Conservation (phyloP, 2,797 vertebrate genomes). For the Melanogrammus aeglefinus region DNA sequence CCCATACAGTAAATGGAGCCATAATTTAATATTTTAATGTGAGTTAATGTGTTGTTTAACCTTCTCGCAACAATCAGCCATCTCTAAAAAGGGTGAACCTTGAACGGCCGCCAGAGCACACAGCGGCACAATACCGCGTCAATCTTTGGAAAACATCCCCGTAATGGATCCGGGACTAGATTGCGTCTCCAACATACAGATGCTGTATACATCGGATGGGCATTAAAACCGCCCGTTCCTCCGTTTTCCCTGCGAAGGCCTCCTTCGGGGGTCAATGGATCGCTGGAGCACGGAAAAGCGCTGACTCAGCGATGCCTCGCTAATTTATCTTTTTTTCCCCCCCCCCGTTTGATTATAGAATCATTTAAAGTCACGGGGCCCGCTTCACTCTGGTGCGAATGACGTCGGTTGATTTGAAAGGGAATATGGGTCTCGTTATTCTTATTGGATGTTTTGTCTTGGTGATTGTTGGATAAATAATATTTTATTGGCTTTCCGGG, state of each 20-base stretch:
- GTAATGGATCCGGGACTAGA: constrained; percentile 89
- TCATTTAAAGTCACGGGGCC: constrained; percentile 37
- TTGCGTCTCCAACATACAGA: constrained; percentile 83
- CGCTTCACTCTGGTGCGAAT: constrained; percentile 29
- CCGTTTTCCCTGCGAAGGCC: constrained; percentile 85
- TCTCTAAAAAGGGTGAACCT: constrained; percentile 86
- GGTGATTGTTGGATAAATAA: no score
- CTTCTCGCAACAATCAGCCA: constrained; percentile 78
- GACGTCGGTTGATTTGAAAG: constrained; percentile 1
- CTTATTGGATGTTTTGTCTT: no score
- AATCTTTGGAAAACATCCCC: constrained; percentile 85
- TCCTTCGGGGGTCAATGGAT: constrained; percentile 86
- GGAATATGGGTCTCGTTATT: no score
- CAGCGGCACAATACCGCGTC: constrained; percentile 85
- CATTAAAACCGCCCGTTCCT: constrained; percentile 94
- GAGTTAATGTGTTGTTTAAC: constrained; percentile 85
- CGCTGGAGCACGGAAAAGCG: constrained; percentile 79
- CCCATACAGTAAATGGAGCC: constrained; percentile 79
- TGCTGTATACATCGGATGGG: constrained; percentile 92
- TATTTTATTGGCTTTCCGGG: no score
- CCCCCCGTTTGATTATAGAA: constrained; percentile 60
- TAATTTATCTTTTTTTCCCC: constrained; percentile 54
- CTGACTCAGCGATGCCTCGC: constrained; percentile 84
- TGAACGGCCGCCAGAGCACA: constrained; percentile 81
- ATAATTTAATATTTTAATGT: constrained; percentile 84